Base-by-base conservation (phyloP, 2,888 invertebrate species). In the Drosophila suboccidentalis region DNA sequence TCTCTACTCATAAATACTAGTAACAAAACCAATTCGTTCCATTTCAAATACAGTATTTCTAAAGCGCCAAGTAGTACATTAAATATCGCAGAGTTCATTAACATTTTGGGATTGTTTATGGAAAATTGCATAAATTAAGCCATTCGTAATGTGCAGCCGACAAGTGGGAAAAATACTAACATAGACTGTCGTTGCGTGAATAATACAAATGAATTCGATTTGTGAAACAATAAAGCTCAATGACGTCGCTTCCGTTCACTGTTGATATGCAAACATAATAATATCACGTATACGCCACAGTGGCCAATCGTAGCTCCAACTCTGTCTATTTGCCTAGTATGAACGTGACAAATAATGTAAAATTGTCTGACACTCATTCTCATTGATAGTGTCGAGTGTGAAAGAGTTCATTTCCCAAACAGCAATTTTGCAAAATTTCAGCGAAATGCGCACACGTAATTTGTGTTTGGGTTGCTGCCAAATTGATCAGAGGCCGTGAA, bases 201-300 rank as follows among this genome's bases (percentile, higher is more conserved):
- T 84, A 84, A 81, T 78, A 89, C 87, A 84, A 84, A 87, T 89
- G 87, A 84, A 87, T 84, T 84, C 87, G 87, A 84, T 84, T 84
- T 84, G 87, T 71, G 87, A 87, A 84, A 84, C 89, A 84, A 84
- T 89, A 78, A 84, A 78, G 82, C 82, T 69, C 76, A 87, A 87
- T 87, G 87, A 59, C 58, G 50, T 55, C 58, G 60, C 76, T 63
- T 43, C 75, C 78, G 80, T 47, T 71, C 60, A 58, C 49, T 70
- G 55, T 65, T 75, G 51, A 65, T 59, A 49, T 39, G 67, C 81
- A 87, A 87, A 83, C 66, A 75, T 70, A 75, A 73, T 87, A 87
- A 78, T 81, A 84, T 87, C 84, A 84, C 83, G 89, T 89, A 73
- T 78, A 71, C 87, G 75, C 59, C 53, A 53, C 43, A 63, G 43